Evolutionary conservation across 2,888 invertebrate species (phyloP), one percentile per base, ranked within the genome.

Genomic region (Marronus borbonicus): DNA sequence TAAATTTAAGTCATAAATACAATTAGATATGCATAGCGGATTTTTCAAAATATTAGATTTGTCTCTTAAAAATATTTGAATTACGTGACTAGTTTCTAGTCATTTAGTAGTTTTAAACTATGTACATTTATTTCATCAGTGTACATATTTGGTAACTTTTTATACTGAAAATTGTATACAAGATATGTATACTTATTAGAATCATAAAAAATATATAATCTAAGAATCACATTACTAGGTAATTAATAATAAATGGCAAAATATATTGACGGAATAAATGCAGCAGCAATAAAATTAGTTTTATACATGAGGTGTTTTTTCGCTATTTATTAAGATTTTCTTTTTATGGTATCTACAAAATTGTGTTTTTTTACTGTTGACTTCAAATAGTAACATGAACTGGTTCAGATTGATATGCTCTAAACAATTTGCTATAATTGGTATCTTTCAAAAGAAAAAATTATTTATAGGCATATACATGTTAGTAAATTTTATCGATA

Each of bases 61-160:
- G 81, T 84, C 85, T 83, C 84, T 84, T 85, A 83, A 85, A 84
- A 84, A 83, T 85, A 83, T 83, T 84, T 84, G 84, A 84, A 86
- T 83, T 84, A 85, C 84, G 86, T 86, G 88, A 88, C 88, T 88
- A 88, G 88, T 85, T 85, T 83, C 88, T 88, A 88, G 88, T 86
- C 88, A 87, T 85, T 86, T 86, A 82, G 81, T 83, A 81, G 82
- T 81, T 84, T 81, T 84, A 85, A 86, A 81, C 80, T 84, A 83
- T 84, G 85, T 87, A 88, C 87, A 87, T 84, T 84, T 84, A 81
- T 81, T 80, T 83, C 85, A 85, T 86, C 85, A 86, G 86, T 86
- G 87, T 88, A 88, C 87, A 88, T 88, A 88, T 88, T 88, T 88
- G 88, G 88, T 88, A 88, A 88, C 88, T 88, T 87, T 86, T 86